Base-by-base conservation (phyloP, 2,797 vertebrate species). In the Syngnathus rostellatus region DNA sequence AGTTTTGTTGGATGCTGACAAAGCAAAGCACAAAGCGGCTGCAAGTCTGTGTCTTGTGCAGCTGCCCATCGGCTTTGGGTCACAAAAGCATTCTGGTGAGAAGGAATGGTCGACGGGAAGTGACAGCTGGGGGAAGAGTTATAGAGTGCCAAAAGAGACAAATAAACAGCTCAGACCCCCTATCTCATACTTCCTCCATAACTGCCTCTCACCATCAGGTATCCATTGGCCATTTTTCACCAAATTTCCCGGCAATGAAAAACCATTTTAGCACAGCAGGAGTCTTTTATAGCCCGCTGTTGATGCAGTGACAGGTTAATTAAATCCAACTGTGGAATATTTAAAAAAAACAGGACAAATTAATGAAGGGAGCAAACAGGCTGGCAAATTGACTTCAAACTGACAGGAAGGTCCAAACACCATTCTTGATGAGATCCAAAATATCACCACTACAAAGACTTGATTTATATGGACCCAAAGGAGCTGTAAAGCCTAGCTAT, bases 1-100 rank as follows among this genome's bases (percentile, higher is more conserved):
- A 25, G 70, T 77, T 78, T 17, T 75, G 61, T 66, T 78, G 80
- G 81, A 76, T 74, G 76, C 63, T 73, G 71, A 86, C 77, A 83
- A 77, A 82, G 70, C 74, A 72, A 72, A 53, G 69, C 72, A 77
- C 76, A 77, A 71, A 70, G 77, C 82, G 81, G 78, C 72, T 68
- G 76, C 2, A 64, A 69, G 78, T 73, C 70, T 71, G 65, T 77
- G 74, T 72, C 61, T 81, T 77, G 77, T 77, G 84, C 70, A 72
- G 73, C 39, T 69, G 69, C 72, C 70, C 72, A 76, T 83, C 73
- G 77, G 79, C 62, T 79, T 43, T 68, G 73, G 41, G 70, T 67
- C 71, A 85, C 74, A 86, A 72, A 77, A 72, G 70, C 73, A 69
- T 71, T 73, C 71, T 54, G 71, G 73, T 68, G 72, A 31, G 69